These are phyloP conservation scores for Sebastes kiyomatsui DNA, from an alignment of 2,797 vertebrate species.

Conservation along the genomic window DNA sequence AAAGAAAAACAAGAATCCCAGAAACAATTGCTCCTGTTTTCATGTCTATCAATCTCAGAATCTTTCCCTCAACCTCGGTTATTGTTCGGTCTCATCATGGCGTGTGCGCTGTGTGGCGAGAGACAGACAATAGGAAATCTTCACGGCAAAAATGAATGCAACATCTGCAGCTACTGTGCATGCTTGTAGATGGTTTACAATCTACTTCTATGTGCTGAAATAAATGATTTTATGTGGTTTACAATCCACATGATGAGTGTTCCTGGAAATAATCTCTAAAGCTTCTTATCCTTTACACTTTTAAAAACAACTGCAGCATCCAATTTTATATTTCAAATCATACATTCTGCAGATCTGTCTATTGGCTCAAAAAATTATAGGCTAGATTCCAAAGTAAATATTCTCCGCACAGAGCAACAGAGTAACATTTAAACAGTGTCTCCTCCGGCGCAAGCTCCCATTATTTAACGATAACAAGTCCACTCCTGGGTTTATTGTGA, in stretches of 20 bases:
- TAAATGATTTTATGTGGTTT: conserved; percentile 7
- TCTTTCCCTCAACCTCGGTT: conserved; percentile 8
- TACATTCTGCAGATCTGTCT: conserved; percentile 29
- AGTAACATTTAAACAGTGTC: background rate
- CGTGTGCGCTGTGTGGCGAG: background rate
- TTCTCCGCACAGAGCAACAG: conserved; percentile 4
- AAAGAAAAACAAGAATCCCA: conserved; percentile 11
- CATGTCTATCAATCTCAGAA: conserved; percentile 20
- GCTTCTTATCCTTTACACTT: conserved; percentile 40
- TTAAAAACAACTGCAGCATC: conserved; percentile 32
- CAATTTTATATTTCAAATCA: conserved; percentile 31
- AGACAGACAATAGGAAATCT: conserved; percentile 17
- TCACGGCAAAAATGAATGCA: conserved; percentile 5
- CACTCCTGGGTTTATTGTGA: conserved; percentile 14
- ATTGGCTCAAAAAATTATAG: background rate
- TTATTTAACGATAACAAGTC: conserved; percentile 50
- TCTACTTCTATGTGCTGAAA: conserved; percentile 6
- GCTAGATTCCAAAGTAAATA: conserved; percentile 33
- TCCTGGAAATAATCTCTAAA: conserved; percentile 45
- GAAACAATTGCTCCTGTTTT: conserved; percentile 28
- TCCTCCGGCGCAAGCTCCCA: background rate
- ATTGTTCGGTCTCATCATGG: conserved; percentile 1
- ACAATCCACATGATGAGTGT: conserved; percentile 10
- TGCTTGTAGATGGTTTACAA: conserved; percentile 1
- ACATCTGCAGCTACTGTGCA: conserved; percentile 4